Percentiles rank a stretch among this genome's conserved stretches.
These are phyloP conservation scores for Melanotaenia trifasciata DNA, from an alignment of 2,797 vertebrate species.

Conservation along the genomic window DNA sequence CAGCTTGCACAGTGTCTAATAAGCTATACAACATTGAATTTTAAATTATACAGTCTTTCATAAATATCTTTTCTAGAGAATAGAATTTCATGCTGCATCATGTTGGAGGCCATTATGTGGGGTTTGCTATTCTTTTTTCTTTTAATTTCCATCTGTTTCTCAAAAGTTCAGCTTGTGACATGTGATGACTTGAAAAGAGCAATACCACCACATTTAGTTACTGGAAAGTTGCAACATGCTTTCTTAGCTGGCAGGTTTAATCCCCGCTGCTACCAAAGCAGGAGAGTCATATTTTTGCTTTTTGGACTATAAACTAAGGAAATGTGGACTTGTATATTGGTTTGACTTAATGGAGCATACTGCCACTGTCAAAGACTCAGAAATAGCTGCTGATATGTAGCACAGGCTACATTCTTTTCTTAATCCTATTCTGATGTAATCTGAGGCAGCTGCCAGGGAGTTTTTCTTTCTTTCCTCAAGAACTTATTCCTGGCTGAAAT, in stretches of 20 bases:
- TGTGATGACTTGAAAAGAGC: constrained; percentile 50
- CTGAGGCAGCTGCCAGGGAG: constrained; percentile 6
- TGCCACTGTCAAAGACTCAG: constrained; percentile 35
- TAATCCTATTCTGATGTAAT: constrained; percentile 40
- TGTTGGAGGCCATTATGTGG: background rate
- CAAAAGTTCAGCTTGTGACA: constrained; percentile 39
- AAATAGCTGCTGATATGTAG: constrained; percentile 32
- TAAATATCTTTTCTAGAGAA: constrained; percentile 23
- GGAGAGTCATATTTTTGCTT: constrained; percentile 42
- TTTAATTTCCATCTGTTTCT: background rate
- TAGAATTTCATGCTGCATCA: constrained; percentile 10
- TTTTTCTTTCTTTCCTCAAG: constrained; percentile 19
- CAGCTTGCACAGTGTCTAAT: constrained; percentile 1
- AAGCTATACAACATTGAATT: constrained; percentile 13
- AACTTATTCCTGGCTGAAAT: constrained; percentile 23
- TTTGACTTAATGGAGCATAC: constrained; percentile 25
- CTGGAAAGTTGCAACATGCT: constrained; percentile 42
- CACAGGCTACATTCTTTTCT: constrained; percentile 13
- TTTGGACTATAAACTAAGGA: constrained; percentile 41
- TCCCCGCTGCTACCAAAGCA: constrained; percentile 44
- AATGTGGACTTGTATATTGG: constrained; percentile 25
- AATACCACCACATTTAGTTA: constrained; percentile 30
- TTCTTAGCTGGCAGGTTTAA: constrained; percentile 33
- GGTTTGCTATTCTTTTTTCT: constrained; percentile 1
- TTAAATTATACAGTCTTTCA: constrained; percentile 4